Conservation (phyloP, 1,140 invertebrate species). For the Leptinotarsa undecemlineata region DNA sequence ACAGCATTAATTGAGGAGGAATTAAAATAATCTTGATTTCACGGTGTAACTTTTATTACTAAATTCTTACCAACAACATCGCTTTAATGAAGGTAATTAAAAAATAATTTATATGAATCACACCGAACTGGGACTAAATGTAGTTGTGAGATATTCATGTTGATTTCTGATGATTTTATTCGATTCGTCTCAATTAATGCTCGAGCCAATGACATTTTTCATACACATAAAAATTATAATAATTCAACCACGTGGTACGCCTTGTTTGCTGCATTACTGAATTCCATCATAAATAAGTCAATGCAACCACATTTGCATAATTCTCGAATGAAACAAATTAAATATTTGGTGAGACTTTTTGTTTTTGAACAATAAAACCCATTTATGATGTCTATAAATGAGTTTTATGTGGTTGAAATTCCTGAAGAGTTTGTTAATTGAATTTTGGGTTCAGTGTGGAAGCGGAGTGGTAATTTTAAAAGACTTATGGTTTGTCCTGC, state of each 20-base stretch:
- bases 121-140: too few species aligned
- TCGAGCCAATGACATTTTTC: too few species aligned
- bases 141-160: too few species aligned
- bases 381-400: background rate
- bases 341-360: background rate
- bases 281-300: background rate
- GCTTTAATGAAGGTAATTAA: background rate
- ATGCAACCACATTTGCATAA: background rate
- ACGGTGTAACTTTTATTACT: background rate
- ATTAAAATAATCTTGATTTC: background rate
- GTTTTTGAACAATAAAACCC: background rate
- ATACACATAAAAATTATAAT: too few species aligned
- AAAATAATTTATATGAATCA: slow-evolving; percentile 1
- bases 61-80: background rate
- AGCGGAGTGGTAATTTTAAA: too few species aligned
- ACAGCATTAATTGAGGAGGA: too few species aligned
- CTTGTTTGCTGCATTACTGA: too few species aligned
- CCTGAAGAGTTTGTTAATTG: background rate
- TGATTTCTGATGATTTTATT: too few species aligned
- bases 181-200: too few species aligned
- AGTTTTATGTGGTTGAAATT: background rate
- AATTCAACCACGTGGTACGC: too few species aligned
- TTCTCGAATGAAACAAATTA: slow-evolving; percentile 1
- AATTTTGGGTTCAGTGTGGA: background rate
- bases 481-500: too few species aligned